phyloP scores from a whole-genome alignment of 2,113 vertebrate genomes.

The Onychorhynchus coronatus region DNA sequence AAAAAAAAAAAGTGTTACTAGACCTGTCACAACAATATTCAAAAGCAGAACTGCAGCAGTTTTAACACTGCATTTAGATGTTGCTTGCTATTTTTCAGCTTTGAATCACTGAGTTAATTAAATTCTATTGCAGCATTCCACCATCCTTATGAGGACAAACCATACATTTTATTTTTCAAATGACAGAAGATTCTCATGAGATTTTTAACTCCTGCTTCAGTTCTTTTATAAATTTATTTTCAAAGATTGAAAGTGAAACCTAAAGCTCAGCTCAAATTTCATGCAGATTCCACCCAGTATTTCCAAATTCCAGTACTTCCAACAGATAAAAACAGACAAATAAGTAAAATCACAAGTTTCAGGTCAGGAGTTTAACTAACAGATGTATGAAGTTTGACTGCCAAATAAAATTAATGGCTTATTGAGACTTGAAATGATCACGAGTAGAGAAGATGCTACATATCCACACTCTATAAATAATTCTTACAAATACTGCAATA shows the following conservation, averaged over 20 bases:
- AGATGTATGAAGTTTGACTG: background rate
- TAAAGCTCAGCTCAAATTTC: background rate
- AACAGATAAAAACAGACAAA: background rate
- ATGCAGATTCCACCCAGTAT: background rate
- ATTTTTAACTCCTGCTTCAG: background rate
- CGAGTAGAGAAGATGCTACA: background rate
- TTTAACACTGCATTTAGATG: conserved; percentile 2
- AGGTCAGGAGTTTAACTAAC: background rate
- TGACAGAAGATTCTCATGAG: background rate
- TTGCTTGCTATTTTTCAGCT: background rate
- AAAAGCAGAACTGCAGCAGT: background rate
- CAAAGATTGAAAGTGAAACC: background rate
- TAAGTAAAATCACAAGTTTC: background rate
- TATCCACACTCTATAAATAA: background rate
- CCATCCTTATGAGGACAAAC: background rate
- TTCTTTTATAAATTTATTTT: background rate
- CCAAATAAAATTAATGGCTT: background rate
- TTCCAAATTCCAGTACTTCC: background rate
- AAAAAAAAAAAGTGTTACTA: background rate
- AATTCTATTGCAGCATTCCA: background rate
- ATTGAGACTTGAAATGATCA: background rate
- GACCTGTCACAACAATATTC: background rate
- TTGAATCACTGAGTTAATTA: background rate
- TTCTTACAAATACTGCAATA: background rate
- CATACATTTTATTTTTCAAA: background rate